Evolutionary conservation across 1,140 invertebrate species (phyloP).

Genomic region (Uloborus diversus): DNA sequence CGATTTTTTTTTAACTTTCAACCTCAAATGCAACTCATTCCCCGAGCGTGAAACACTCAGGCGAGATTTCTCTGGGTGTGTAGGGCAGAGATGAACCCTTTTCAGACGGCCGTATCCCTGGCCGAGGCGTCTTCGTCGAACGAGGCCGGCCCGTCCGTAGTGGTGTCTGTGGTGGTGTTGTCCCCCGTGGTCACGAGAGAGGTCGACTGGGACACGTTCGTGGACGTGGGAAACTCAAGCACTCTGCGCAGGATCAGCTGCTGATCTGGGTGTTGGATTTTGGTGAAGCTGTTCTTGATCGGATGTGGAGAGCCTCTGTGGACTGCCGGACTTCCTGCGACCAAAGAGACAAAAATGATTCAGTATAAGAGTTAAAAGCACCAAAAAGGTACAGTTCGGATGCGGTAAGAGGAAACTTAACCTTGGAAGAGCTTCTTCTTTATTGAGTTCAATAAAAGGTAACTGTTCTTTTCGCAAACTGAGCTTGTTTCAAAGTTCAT

Average conservation of each 20-base stretch:
- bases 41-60: no score
- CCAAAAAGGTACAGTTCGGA: no score
- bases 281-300: constrained; percentile 56
- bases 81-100: no score
- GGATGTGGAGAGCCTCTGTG: constrained; percentile 58
- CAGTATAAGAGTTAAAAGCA: background rate
- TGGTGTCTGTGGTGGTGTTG: constrained; percentile 32
- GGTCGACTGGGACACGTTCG: constrained; percentile 5
- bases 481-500: no score
- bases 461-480: no score
- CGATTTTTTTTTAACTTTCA: no score
- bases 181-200: constrained; percentile 13
- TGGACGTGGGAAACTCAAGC: constrained; percentile 8
- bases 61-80: no score
- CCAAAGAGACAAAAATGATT: background rate
- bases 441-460: no score
- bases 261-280: constrained; percentile 32
- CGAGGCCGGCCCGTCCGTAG: constrained; percentile 4
- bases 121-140: background rate
- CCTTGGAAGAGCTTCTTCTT: no score
- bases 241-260: constrained; percentile 38
- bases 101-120: constrained; percentile 15
- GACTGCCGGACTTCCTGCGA: constrained; percentile 21
- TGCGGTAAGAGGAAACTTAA: no score
- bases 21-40: no score